Conservation (phyloP, 2,888 invertebrate species). For the Cataglyphis cursor region DNA sequence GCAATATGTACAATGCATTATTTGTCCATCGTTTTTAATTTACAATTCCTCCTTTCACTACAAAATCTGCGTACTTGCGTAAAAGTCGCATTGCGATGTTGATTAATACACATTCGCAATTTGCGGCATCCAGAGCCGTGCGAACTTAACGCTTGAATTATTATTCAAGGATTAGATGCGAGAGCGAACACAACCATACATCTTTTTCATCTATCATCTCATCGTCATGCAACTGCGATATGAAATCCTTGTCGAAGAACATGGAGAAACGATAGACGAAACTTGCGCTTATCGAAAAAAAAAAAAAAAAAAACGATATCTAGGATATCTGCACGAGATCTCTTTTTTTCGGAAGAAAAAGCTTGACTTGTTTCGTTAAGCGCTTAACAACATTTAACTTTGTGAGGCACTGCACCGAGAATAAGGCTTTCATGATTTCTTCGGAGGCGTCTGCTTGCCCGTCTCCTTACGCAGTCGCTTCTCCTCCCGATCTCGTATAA, state of each 20-base stretch:
- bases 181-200: not conserved
- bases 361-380: not conserved
- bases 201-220: slow-evolving; percentile 5
- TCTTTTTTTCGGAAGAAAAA: not conserved
- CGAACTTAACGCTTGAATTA: slow-evolving; percentile 6
- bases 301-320: not conserved
- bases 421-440: not conserved
- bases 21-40: slow-evolving; percentile 15
- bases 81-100: slow-evolving; percentile 13
- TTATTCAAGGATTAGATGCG: slow-evolving; percentile 20
- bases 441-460: not conserved
- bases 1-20: slow-evolving; percentile 24
- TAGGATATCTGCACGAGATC: not conserved
- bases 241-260: slow-evolving; percentile 14
- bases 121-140: not conserved
- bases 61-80: not conserved
- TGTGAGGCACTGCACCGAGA: not conserved
- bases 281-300: not conserved
- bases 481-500: slow-evolving; percentile 71
- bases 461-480: slow-evolving; percentile 54
- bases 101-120: not conserved
- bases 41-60: slow-evolving; percentile 19
- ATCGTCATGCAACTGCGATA: slow-evolving; percentile 3
- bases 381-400: not conserved
- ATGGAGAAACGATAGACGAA: not conserved